Base-by-base conservation (phyloP, 2,797 vertebrate species). In the Pseudomugil tenellus region DNA sequence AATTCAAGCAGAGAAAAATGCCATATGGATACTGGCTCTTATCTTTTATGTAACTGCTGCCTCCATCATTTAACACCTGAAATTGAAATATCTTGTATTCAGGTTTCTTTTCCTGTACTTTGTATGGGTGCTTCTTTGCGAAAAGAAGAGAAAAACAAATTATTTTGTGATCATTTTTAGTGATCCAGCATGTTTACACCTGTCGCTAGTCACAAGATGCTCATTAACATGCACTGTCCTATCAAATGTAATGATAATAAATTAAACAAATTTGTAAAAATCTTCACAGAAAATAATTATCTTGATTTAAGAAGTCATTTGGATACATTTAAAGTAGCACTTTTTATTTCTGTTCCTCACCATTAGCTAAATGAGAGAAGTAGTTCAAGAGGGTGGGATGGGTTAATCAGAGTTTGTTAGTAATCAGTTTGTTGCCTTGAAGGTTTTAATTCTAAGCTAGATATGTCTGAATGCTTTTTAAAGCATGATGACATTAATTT, bases 271-370 rank as follows among this genome's bases (percentile, higher is more conserved):
- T n/a, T n/a, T 71, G 67, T 79, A 69, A 71, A 67, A 78, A 76
- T 67, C 68, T 59, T 51, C 52, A 67, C 37, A 76, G 76, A 73
- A 71, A 52, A 66, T 49, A 69, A 80, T 68, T 63, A 46, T 81
- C 34, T 26, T 26, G 52, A 62, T 66, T 72, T 72, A 52, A 86
- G 73, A 63, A 75, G 28, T 78, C 56, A 72, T 86, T 84, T 80
- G 58, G 49, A 74, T 75, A 12, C 29, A 77, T 72, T 54, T 65
- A 32, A 70, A 77, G 59, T 8, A 61, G 25, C 25, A 26, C n/a
- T 8, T 67, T 70, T 67, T 21, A 57, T 53, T 72, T 63, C 21
- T 35, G 3, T 58, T 79, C 54, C 52, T 57, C 51, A 34, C 46
- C 73, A 21, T 48, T 29, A 51, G 28, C 39, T 37, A 52, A 72